Base-by-base conservation (phyloP, 2,797 vertebrate genomes). In the Argentina silus region DNA sequence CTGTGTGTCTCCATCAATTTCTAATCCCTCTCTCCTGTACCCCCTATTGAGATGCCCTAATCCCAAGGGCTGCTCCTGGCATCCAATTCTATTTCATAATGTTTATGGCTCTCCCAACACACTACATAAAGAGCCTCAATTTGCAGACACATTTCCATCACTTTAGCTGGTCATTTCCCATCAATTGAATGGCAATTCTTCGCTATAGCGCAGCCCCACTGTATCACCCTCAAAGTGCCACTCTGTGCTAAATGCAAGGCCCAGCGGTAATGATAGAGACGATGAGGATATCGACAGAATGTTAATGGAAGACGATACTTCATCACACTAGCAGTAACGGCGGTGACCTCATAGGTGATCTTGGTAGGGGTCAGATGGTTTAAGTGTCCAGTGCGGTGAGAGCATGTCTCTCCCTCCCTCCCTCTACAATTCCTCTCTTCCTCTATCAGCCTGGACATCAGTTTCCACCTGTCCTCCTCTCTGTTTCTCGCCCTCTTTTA, bases 281-380 rank as follows among this genome's bases (percentile, higher is more conserved):
- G 27, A 21, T 36, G 19, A 57, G 36, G 50, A 42, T 68, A 68
- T 68, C 51, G 67, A 68, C 67, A 36, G 23, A 43, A 10, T 15
- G 8, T 27, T 68, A 68, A 68, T 57, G 53, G 45, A 21, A 9
- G 67, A 17, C 4, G 48, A 15, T 2, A 3, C 53, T 43, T 44
- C 17, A 55, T 17, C n/a, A 12, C 17, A 14, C n/a, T 27, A 17
- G 3, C 6, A 3, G 57, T 72, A 44, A 45, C 11, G 17, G 51
- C 21, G 21, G 7, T 45, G 72, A 74, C 56, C 55, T 42, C 36
- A 14, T 15, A 7, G 47, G 14, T 12, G 1, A 44, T 15, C 51
- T 44, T 44, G 12, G 19, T 23, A 8, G 50, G 9, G 51, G 50
- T 67, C 66, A 53, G 48, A 10, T 36, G n/a, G 17, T 36, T 8